Base-by-base conservation (phyloP, 2,113 vertebrate species). In the Salvelinus alpinus region DNA sequence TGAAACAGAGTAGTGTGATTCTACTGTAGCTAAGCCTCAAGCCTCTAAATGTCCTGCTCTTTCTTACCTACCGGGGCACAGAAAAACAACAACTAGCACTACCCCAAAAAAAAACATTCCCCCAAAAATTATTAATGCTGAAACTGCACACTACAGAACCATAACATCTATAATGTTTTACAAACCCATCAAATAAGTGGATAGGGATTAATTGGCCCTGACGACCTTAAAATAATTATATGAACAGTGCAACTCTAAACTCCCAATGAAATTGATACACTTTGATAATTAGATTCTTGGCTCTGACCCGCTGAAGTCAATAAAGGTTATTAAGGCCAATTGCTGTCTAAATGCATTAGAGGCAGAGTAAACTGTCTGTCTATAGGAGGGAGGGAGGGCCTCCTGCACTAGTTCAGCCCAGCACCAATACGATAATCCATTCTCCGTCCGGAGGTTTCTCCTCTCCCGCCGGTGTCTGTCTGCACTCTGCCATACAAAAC, bases 251-350 rank as follows among this genome's bases (percentile, higher is more conserved):
- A 94, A 92, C 92, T 95, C 94, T 93, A 95, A 92, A 94, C 91
- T 90, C 91, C 59, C 91, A 91, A 92, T 94, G 93, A 96, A 96
- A 96, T 84, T 90, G 95, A 96, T 96, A 95, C 94, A 95, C 95
- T 96, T 95, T 95, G 95, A 96, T 96, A 95, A 96, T 95, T 94
- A 94, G 92, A 94, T 93, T 89, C 94, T 95, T 94, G 94, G 96
- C 95, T 96, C 92, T 91, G 88, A 92, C 92, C 91, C 92, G 87
- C 93, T 91, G 60, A 93, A 95, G 96, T 95, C 95, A 95, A 95
- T 96, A 95, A 96, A 96, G 95, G 94, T 95, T 95, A 95, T 95
- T 94, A 94, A 94, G 94, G 95, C 94, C 95, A 96, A 96, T 93
- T 92, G 93, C 94, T 94, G 92, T 92, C 90, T 93, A 94, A 95